These are phyloP conservation scores for Tetraodon nigroviridis DNA, from an alignment of 2,113 vertebrate genomes.

Conservation along the genomic window DNA sequence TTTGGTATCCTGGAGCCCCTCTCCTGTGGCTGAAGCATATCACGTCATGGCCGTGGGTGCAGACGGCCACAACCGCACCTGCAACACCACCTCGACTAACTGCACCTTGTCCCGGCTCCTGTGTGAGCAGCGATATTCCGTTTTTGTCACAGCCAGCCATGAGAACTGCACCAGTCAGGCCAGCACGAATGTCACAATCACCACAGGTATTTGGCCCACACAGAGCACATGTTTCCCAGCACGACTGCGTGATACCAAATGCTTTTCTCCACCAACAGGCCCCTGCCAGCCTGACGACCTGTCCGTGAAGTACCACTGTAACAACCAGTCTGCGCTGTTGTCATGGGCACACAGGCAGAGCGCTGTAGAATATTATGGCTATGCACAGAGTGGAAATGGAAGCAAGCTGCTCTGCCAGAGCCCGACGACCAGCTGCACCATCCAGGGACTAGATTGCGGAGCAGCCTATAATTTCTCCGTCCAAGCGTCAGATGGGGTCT, in stretches of 20 bases:
- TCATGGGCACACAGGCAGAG: conserved; percentile 56
- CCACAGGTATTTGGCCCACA: conserved; percentile 50
- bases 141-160: conserved; percentile 54
- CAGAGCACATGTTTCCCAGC: neutral
- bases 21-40: conserved; percentile 57
- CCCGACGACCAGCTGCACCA: conserved; percentile 45
- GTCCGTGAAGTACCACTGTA: conserved; percentile 53
- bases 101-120: conserved; percentile 56
- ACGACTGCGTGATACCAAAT: neutral
- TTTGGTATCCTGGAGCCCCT: conserved; percentile 61
- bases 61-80: conserved; percentile 42
- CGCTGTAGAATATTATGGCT: conserved; percentile 52
- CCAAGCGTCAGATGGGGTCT: conserved; percentile 60
- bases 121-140: conserved; percentile 62
- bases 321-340: conserved; percentile 55
- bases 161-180: conserved; percentile 63
- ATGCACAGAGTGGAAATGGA: conserved; percentile 48
- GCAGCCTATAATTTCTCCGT: conserved; percentile 70
- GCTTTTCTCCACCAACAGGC: conserved; percentile 39
- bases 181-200: conserved; percentile 44
- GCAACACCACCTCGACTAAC: conserved; percentile 51
- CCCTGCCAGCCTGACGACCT: conserved; percentile 66
- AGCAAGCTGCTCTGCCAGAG: conserved; percentile 54
- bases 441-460: conserved; percentile 66
- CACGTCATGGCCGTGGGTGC: conserved; percentile 26